Conservation (phyloP, 2,888 invertebrate genomes). For the Nomada flava region DNA sequence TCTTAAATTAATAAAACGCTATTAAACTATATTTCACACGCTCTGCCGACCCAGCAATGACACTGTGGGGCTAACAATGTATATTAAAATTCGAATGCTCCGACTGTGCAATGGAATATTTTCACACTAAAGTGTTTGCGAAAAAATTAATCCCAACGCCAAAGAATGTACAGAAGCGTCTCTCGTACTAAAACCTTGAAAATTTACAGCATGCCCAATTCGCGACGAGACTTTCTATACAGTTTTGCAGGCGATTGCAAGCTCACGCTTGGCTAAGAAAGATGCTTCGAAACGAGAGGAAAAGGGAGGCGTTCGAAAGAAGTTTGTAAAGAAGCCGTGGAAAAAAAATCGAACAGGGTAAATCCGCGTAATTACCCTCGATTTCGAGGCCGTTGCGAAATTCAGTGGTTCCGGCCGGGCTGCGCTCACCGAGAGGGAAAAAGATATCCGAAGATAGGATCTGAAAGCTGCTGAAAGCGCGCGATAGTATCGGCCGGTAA, state of each 20-base stretch:
- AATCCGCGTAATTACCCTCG: slow-evolving; percentile 60
- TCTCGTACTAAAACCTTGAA: background rate
- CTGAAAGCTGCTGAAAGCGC: slow-evolving; percentile 70
- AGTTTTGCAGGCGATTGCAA: background rate
- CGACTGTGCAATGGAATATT: too few species aligned
- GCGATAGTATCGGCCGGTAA: slow-evolving; percentile 76
- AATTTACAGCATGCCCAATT: background rate
- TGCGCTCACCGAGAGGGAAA: slow-evolving; percentile 62
- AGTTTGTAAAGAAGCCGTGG: slow-evolving; percentile 9
- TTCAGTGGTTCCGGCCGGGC: slow-evolving; percentile 59
- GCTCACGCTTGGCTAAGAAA: background rate
- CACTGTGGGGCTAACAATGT: too few species aligned
- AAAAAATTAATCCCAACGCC: too few species aligned
- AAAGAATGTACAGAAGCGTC: too few species aligned
- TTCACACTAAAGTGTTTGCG: too few species aligned
- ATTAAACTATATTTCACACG: too few species aligned
- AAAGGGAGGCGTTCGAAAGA: background rate
- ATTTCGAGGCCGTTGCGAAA: slow-evolving; percentile 59
- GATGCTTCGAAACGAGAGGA: background rate
- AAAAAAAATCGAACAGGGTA: slow-evolving; percentile 30
- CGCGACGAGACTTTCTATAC: background rate
- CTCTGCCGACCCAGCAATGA: too few species aligned
- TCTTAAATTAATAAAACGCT: background rate
- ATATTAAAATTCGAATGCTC: too few species aligned
- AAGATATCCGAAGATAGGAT: slow-evolving; percentile 67